Base-by-base conservation (phyloP, 2,888 invertebrate genomes). In the Pterobdella sp. region DNA sequence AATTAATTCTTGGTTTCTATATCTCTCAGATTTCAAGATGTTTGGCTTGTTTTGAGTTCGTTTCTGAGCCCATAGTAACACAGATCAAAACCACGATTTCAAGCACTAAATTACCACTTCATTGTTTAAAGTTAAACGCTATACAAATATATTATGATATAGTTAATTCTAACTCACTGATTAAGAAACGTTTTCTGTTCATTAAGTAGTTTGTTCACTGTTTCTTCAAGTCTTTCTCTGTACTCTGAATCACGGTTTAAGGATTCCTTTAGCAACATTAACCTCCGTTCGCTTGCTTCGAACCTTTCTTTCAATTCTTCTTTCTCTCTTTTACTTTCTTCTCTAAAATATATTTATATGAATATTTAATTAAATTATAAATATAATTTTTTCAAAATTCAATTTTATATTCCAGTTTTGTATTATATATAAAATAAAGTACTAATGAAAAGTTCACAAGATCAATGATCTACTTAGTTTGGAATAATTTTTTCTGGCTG, bases 401-500 rank as follows among this genome's bases (percentile, higher is more conserved):
- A 14, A 36, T 37, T 49, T 14, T 18, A 49, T 49, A 49, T 18
- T 49, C 14, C 14, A 14, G 14, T 49, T 14, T 49, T 49, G n/a
- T 49, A 18, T 49, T n/a, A 18, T 49, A 18, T 18, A 49, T n/a
- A 18, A 18, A 49, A 18, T 49, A 49, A 49, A 18, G n/a, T 18
- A 49, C n/a, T 49, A 18, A 49, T 18, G 14, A 49, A 18, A 14
- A 49, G 14, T 49, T 49, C 14, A 49, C 14, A 18, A 18, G 14
- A 18, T 49, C 14, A 49, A 49, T 49, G 14, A 14, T 49, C 14
- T 4, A 65, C 32, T 34, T 65, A 18, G 3, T 7, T 34, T 72
- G 72, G 72, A 74, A 74, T 7, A 72, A 35, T 36, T 74, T 74
- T 52, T 74, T 74, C 68, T 72, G 73, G 72, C 74, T 64, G 37